These are phyloP conservation scores for Triplophysa tibetana DNA, from an alignment of 2,113 vertebrate genomes.

Conservation along the genomic window DNA sequence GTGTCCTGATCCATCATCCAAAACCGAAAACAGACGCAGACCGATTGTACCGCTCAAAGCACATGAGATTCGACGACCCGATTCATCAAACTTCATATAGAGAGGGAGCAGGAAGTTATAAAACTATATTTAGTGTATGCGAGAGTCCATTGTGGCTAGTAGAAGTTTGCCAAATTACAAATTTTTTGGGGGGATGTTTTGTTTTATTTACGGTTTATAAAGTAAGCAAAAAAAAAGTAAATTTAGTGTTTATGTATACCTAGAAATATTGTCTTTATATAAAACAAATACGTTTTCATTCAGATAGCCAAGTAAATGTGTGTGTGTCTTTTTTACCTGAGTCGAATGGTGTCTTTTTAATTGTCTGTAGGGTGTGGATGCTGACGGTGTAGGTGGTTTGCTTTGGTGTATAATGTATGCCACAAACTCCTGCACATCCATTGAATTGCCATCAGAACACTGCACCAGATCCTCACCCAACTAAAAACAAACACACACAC, in stretches of 20 bases:
- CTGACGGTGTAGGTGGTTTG: slow-evolving; percentile 80
- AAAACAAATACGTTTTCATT: too few species aligned
- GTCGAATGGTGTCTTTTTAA: slow-evolving; percentile 91
- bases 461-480: slow-evolving; percentile 77
- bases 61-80: slow-evolving; percentile 80
- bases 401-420: slow-evolving; percentile 77
- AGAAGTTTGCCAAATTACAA: too few species aligned
- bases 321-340: slow-evolving; percentile 77
- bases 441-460: slow-evolving; percentile 73
- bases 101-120: neutral
- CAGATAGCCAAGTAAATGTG: too few species aligned
- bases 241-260: too few species aligned
- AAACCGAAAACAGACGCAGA: slow-evolving; percentile 85
- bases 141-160: too few species aligned
- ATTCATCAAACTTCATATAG: slow-evolving; percentile 85
- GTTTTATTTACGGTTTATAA: too few species aligned
- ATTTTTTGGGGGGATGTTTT: too few species aligned
- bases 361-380: slow-evolving; percentile 91
- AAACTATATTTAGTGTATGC: neutral
- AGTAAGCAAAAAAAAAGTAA: too few species aligned
- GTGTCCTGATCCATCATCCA: slow-evolving; percentile 90
- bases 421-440: slow-evolving; percentile 88
- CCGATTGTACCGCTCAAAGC: slow-evolving; percentile 79
- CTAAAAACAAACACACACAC: slow-evolving; percentile 62
- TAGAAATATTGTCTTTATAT: too few species aligned